Evolutionary conservation across 2,113 vertebrate genomes (phyloP), one percentile per base, ranked within the genome.

Genomic region (Dunckerocampus dactyliophorus): DNA sequence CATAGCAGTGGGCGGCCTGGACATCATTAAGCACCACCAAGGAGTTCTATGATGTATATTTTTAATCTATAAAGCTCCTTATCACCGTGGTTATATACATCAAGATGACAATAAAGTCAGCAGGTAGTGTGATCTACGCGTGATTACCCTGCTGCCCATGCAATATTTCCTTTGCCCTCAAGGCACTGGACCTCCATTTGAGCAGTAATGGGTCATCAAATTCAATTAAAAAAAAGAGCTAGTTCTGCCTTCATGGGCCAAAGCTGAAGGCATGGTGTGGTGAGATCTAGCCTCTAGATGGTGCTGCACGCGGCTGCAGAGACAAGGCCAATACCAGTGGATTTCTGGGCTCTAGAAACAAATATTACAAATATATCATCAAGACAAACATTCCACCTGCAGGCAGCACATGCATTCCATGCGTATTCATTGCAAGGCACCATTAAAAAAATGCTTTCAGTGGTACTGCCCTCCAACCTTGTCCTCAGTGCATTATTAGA

Each of bases 191-290:
- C 76, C 82, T 76, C 75, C 56, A 71, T 81, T 78, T 72, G 75
- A 77, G 76, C 67, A 14, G 58, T 77, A 86, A 86, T 83, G 83
- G 75, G 75, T 84, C 77, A 84, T 84, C 85, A 82, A 79, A 88
- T 82, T 86, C 78, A 85, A 86, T n/a, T 85, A 81, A 82, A 82
- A 74, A 56, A 31, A 55, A 73, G 52, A 67, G 65, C 71, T 75
- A 74, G 74, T 71, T 79, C 72, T 74, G 69, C 21, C 51, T 28
- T 56, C 20, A 42, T 42, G 19, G 34, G 54, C 34, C 12, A 19
- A 17, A 56, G 37, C 54, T 42, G 54, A 55, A 55, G 16, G 17
- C 60, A 48, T 46, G 59, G 47, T n/a, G 19, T 28, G 46, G 37
- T 37, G 1, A 5, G 51, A 34, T 34, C 50, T 5, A 8, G 68